Conservation (phyloP, 2,888 invertebrate genomes). For the Scaptomyza polygonia region DNA sequence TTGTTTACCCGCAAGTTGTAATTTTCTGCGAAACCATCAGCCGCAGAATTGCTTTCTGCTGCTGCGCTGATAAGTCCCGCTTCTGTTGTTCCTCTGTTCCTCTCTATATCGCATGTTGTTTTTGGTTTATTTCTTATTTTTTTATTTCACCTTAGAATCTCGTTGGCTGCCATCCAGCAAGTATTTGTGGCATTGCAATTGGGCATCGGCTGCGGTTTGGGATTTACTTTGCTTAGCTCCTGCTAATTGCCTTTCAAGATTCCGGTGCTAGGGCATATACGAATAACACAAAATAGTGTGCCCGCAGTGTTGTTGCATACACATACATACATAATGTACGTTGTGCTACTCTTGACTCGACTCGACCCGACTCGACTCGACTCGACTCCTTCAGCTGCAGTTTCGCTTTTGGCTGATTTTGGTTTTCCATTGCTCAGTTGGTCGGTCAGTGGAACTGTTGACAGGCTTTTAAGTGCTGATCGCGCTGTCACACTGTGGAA, state of each 20-base stretch:
- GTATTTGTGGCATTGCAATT: constrained; percentile 62
- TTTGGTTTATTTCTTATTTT: constrained; percentile 1
- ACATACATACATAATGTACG: constrained; percentile 3
- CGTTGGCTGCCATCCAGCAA: constrained; percentile 14
- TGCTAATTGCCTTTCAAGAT: constrained; percentile 75
- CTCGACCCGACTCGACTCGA: not conserved
- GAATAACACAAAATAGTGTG: not conserved
- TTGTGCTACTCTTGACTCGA: constrained; percentile 18
- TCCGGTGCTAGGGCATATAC: constrained; percentile 60
- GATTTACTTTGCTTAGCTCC: constrained; percentile 48
- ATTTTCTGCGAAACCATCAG: constrained; percentile 77
- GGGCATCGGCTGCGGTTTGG: constrained; percentile 49
- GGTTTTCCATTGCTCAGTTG: not conserved
- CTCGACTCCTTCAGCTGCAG: constrained; percentile 20
- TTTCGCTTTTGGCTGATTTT: constrained; percentile 9
- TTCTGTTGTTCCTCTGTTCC: constrained; percentile 39
- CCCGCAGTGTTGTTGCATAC: constrained; percentile 14
- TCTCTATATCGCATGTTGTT: not conserved
- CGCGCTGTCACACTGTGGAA: constrained; percentile 67
- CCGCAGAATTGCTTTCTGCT: constrained; percentile 69
- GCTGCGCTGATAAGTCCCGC: constrained; percentile 75
- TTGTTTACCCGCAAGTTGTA: constrained; percentile 79
- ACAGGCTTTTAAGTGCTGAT: constrained; percentile 67
- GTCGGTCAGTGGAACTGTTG: constrained; percentile 45
- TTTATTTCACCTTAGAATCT: constrained; percentile 16